Evolutionary conservation across 2,113 vertebrate species (phyloP).

Genomic region (Mastomys natalensis): DNA sequence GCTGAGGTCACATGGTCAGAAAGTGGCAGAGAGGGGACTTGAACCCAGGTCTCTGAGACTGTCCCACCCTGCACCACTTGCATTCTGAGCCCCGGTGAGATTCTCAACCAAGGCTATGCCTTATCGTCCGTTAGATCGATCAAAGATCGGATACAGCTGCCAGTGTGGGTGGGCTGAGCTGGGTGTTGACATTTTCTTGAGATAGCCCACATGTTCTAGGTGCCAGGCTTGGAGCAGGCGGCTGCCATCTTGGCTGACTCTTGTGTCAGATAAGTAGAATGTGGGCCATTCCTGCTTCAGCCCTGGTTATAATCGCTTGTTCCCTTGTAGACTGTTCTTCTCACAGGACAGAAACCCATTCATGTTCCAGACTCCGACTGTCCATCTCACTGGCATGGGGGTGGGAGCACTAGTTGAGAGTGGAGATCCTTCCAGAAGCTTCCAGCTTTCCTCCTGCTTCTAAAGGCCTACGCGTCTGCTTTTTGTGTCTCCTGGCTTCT

Average conservation of each 20-base stretch:
- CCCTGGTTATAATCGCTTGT: too few species aligned
- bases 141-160: neutral
- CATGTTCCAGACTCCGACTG: neutral
- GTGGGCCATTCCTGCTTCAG: too few species aligned
- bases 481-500: slow-evolving; percentile 28
- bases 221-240: neutral
- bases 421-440: neutral
- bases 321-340: neutral
- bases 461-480: neutral
- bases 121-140: neutral
- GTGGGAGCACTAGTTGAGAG: neutral
- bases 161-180: accelerated
- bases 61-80: neutral
- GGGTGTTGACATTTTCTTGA: neutral
- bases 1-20: neutral
- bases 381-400: neutral
- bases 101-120: neutral
- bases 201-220: neutral
- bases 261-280: accelerated
- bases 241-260: accelerated
- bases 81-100: neutral
- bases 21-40: neutral
- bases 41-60: neutral
- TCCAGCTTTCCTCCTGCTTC: neutral
- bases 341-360: neutral